These are phyloP conservation scores for Columba livia DNA, from an alignment of 2,113 vertebrate genomes.

Conservation along the genomic window DNA sequence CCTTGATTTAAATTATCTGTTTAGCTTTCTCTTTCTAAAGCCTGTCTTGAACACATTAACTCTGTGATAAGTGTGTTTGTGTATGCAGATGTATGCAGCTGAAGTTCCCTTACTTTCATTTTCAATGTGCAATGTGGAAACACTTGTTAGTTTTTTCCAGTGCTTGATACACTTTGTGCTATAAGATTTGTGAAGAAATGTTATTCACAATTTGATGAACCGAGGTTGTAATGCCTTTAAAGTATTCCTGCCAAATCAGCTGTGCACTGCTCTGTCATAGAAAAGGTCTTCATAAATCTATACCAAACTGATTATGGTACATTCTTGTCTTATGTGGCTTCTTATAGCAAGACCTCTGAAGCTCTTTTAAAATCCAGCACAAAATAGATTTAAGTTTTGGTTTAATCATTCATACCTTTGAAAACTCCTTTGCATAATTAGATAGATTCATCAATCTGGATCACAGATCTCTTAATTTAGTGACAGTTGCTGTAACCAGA, in stretches of 20 bases:
- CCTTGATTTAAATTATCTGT: background rate
- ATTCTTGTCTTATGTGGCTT: background rate
- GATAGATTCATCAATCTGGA: background rate
- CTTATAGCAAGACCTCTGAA: background rate
- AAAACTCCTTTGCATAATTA: background rate
- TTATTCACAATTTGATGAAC: background rate
- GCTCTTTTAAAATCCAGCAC: background rate
- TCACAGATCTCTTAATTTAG: background rate
- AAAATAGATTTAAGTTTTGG: background rate
- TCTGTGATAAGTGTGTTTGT: background rate
- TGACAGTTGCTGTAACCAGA: background rate
- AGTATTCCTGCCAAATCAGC: background rate
- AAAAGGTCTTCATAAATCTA: background rate
- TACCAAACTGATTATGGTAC: background rate
- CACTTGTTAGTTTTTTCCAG: background rate
- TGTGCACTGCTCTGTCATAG: background rate
- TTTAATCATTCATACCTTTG: background rate
- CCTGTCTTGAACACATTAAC: background rate
- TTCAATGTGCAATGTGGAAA: background rate
- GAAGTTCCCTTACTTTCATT: background rate
- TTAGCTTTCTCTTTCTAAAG: background rate
- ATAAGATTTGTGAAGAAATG: background rate
- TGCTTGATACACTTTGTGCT: background rate
- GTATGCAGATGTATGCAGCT: background rate
- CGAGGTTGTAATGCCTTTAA: background rate